Conservation (phyloP, 2,888 invertebrate genomes). For the Cantharis flavilabris region DNA sequence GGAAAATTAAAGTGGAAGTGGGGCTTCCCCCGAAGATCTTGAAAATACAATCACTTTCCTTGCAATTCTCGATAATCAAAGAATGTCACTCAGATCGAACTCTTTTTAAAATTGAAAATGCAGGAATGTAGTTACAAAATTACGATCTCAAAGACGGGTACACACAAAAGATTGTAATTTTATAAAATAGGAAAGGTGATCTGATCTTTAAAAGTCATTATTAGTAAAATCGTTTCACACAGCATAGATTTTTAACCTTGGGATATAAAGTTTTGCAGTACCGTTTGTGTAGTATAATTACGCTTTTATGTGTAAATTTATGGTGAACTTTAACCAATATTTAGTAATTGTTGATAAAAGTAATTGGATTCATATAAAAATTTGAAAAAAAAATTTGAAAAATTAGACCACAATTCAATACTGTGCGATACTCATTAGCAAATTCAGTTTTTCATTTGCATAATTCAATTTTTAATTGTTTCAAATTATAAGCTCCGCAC, state of each 20-base stretch:
- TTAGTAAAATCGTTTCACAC: constrained; percentile 14
- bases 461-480: neutral
- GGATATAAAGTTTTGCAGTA: constrained; percentile 11
- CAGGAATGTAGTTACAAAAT: constrained; percentile 2
- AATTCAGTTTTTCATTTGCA: neutral
- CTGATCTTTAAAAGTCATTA: constrained; percentile 3
- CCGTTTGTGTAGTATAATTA: constrained; percentile 15
- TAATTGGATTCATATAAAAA: neutral
- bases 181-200: constrained; percentile 1
- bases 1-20: neutral
- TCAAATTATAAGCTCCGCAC: neutral
- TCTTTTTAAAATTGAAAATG: neutral
- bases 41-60: neutral
- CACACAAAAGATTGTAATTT: constrained; percentile 1
- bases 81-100: neutral
- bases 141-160: neutral
- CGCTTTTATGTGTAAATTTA: constrained; percentile 18
- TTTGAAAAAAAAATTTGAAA: neutral
- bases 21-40: neutral
- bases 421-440: neutral
- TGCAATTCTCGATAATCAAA: neutral
- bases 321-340: constrained; percentile 12
- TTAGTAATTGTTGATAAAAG: constrained; percentile 2
- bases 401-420: neutral
- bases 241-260: constrained; percentile 18